These are phyloP conservation scores for Gymnocheta viridis DNA, from an alignment of 2,888 invertebrate genomes.

Conservation along the genomic window DNA sequence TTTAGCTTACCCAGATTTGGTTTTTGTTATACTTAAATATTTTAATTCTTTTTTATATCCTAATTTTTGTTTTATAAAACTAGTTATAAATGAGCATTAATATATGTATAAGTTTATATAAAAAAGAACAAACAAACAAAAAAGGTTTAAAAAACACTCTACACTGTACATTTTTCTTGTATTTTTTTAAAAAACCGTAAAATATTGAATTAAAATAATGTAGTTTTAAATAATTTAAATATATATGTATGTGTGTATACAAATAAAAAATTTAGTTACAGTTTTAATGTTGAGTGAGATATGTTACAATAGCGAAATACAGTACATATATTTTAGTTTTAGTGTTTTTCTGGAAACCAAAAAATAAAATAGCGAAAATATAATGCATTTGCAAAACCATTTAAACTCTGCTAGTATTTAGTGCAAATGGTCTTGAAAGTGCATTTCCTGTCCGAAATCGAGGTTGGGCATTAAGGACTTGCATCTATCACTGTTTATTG, in stretches of 20 bases:
- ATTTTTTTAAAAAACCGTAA: constrained; percentile 57
- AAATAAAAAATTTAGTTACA: constrained; percentile 33
- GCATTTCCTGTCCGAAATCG: too few species aligned
- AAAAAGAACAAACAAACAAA: constrained; percentile 42
- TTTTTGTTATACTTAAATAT: constrained; percentile 38
- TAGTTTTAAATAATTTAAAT: constrained; percentile 66
- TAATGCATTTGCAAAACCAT: too few species aligned
- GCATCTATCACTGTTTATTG: too few species aligned
- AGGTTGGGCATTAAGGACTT: too few species aligned
- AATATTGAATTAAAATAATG: constrained; percentile 65
- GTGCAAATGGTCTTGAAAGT: too few species aligned
- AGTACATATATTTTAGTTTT: too few species aligned
- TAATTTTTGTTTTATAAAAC: constrained; percentile 54
- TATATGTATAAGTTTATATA: constrained; percentile 60
- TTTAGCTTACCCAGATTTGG: too few species aligned
- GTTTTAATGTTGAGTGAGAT: not conserved
- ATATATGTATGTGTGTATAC: constrained; percentile 56
- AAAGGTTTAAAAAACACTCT: constrained; percentile 43
- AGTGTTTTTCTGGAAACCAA: too few species aligned
- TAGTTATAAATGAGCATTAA: constrained; percentile 55
- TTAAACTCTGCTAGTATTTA: too few species aligned
- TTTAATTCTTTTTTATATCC: constrained; percentile 11
- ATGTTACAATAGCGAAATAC: too few species aligned
- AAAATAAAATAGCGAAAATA: too few species aligned
- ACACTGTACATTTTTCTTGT: constrained; percentile 69